These are phyloP conservation scores for Tenthredo livida DNA, from an alignment of 2,888 invertebrate species.

Conservation along the genomic window DNA sequence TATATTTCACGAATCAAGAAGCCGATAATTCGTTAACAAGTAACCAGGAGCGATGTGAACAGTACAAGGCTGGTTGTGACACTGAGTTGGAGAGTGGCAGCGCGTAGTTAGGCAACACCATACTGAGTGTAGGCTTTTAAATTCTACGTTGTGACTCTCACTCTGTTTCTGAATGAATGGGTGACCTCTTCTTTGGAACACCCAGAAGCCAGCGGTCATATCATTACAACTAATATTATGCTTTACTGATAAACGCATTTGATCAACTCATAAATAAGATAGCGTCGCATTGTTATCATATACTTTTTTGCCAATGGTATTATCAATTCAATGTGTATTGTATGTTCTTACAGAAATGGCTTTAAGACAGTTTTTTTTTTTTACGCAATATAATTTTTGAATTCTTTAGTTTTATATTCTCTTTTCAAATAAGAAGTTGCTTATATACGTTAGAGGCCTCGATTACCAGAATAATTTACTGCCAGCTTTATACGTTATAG, in stretches of 20 bases:
- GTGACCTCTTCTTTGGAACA: conserved; percentile 34
- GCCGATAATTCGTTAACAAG: conserved; percentile 4
- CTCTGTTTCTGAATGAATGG: conserved; percentile 36
- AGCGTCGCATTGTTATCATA: background rate
- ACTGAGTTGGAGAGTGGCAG: conserved; percentile 46
- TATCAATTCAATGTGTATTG: background rate
- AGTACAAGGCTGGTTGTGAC: conserved; percentile 43
- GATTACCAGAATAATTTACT: conserved; percentile 2
- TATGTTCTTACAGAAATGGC: background rate
- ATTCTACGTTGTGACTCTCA: conserved; percentile 38
- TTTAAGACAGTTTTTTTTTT: background rate
- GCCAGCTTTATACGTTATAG: background rate
- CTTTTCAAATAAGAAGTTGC: background rate
- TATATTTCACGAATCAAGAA: conserved; percentile 6
- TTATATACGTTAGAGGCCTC: background rate
- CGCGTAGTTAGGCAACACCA: conserved; percentile 20
- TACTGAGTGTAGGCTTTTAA: conserved; percentile 25
- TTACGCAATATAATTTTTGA: background rate
- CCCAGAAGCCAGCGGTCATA: conserved; percentile 40
- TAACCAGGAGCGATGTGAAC: conserved; percentile 38
- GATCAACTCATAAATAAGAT: conserved; percentile 32
- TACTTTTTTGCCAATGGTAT: background rate
- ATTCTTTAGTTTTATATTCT: background rate
- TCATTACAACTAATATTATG: conserved; percentile 28
- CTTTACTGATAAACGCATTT: conserved; percentile 7